phyloP scores from a whole-genome alignment of 2,113 vertebrate genomes.

The Hippopotamus amphibius region DNA sequence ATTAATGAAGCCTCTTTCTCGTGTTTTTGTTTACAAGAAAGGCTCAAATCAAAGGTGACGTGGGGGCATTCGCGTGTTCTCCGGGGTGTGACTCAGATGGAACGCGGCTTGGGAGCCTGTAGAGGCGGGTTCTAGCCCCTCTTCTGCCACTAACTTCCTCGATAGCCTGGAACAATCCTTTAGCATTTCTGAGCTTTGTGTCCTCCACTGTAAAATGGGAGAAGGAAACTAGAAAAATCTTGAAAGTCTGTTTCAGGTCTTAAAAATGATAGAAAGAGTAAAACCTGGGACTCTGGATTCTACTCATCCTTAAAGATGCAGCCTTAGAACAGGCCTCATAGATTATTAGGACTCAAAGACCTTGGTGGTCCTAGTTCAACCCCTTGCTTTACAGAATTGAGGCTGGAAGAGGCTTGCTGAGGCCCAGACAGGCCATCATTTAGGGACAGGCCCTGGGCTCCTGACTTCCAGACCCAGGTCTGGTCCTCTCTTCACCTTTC shows the following conservation, averaged over 20 bases:
- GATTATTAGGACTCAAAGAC: not conserved
- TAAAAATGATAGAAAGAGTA: not conserved
- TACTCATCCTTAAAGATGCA: not conserved
- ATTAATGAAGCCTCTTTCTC: conserved; percentile 62
- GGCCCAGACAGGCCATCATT: fast-evolving
- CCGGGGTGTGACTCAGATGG: fast-evolving
- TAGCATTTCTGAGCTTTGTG: too few species aligned
- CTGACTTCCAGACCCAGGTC: too few species aligned
- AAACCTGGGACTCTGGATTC: not conserved
- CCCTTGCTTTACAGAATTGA: not conserved
- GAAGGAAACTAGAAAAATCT: not conserved
- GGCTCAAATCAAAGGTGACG: not conserved
- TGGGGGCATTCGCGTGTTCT: fast-evolving
- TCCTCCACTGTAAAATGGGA: not conserved
- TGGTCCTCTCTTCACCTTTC: fast-evolving
- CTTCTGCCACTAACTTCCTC: not conserved
- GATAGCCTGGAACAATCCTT: not conserved
- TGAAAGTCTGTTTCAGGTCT: not conserved
- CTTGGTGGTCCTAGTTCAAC: fast-evolving
- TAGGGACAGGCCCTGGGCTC: not conserved
- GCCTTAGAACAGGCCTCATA: fast-evolving
- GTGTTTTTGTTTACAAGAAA: conserved; percentile 21
- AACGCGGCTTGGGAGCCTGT: fast-evolving
- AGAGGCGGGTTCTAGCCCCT: fast-evolving
- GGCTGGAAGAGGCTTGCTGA: not conserved